These are phyloP conservation scores for Caenorhabditis afra DNA, from an alignment of 2,888 invertebrate genomes.

Conservation along the genomic window DNA sequence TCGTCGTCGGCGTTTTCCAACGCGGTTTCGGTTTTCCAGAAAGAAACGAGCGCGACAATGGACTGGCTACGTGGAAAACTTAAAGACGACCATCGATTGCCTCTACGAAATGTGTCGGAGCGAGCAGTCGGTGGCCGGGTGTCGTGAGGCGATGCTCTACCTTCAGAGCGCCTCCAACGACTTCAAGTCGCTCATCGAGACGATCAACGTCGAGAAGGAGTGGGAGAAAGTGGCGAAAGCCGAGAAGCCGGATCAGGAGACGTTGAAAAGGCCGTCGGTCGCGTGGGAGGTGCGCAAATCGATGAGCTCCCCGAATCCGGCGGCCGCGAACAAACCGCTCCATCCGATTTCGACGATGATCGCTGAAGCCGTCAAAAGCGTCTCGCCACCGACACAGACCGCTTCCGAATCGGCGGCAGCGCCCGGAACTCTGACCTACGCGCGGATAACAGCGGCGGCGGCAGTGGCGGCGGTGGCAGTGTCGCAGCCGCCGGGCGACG, in stretches of 20 bases:
- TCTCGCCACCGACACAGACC: not conserved
- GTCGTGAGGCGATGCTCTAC: constrained; percentile 93
- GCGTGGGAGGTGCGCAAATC: constrained; percentile 97
- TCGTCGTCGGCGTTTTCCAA: too few species aligned
- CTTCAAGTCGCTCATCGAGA: constrained; percentile 93
- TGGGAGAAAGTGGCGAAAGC: constrained; percentile 80
- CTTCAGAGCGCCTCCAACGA: constrained; percentile 94
- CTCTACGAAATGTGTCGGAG: constrained; percentile 96
- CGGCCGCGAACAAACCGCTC: constrained; percentile 20
- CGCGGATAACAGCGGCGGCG: constrained; percentile 55
- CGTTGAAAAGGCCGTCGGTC: constrained; percentile 86
- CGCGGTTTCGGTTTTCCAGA: constrained; percentile 34
- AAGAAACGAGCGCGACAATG: constrained; percentile 88
- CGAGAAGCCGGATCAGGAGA: constrained; percentile 5
- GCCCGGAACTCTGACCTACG: constrained; percentile 30
- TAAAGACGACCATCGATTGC: constrained; percentile 93
- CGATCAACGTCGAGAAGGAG: constrained; percentile 93
- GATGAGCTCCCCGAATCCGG: constrained; percentile 70
- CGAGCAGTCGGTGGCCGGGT: constrained; percentile 93
- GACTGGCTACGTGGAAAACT: constrained; percentile 94
- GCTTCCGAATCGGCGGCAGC: not conserved
- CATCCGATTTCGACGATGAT: constrained; percentile 61
- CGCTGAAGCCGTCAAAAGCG: constrained; percentile 49
- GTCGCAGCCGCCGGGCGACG: constrained; percentile 17
- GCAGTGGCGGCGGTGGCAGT: constrained; percentile 55